A percentile compares a stretch with the other conserved stretches of the same genome.
These are phyloP conservation scores for Rhagoletis zephyria DNA, from an alignment of 1,140 invertebrate genomes.

Conservation along the genomic window DNA sequence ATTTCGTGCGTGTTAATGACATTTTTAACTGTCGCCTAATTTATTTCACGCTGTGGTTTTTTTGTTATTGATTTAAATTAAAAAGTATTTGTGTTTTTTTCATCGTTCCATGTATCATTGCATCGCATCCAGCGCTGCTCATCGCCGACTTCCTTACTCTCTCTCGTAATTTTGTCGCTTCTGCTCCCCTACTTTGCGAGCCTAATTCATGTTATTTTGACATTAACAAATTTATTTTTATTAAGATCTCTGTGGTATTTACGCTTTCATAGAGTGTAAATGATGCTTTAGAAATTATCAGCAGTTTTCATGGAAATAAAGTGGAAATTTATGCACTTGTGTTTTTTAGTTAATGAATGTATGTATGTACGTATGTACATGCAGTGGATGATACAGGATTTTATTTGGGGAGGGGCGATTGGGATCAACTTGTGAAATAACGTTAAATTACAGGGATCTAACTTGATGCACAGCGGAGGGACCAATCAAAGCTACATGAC, in stretches of 20 bases:
- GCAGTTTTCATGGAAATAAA: conserved; percentile 20
- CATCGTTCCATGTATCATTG: not conserved
- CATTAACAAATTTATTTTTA: conserved; percentile 52
- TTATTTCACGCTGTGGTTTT: conserved; percentile 53
- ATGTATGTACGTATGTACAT: not conserved
- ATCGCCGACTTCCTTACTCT: conserved; percentile 16
- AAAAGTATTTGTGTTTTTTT: conserved; percentile 32
- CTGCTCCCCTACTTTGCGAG: conserved; percentile 19
- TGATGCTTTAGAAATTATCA: conserved; percentile 41
- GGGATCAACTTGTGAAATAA: no score
- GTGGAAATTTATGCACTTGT: conserved; percentile 11
- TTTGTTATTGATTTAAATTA: conserved; percentile 41
- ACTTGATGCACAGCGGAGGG: no score
- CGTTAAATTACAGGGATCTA: no score
- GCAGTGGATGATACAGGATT: no score
- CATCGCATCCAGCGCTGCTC: conserved; percentile 20
- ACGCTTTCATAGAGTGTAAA: conserved; percentile 43
- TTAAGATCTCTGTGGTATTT: conserved; percentile 30
- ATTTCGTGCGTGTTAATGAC: conserved; percentile 52
- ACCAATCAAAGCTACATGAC: no score
- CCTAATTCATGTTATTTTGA: conserved; percentile 52
- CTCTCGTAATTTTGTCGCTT: not conserved
- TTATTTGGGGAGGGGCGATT: no score
- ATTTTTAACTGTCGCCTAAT: conserved; percentile 55
- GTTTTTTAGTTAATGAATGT: not conserved